Percentiles rank a stretch among this genome's conserved stretches.
These are phyloP conservation scores for Aphidoletes aphidimyza DNA, from an alignment of 2,888 invertebrate genomes.

Conservation along the genomic window DNA sequence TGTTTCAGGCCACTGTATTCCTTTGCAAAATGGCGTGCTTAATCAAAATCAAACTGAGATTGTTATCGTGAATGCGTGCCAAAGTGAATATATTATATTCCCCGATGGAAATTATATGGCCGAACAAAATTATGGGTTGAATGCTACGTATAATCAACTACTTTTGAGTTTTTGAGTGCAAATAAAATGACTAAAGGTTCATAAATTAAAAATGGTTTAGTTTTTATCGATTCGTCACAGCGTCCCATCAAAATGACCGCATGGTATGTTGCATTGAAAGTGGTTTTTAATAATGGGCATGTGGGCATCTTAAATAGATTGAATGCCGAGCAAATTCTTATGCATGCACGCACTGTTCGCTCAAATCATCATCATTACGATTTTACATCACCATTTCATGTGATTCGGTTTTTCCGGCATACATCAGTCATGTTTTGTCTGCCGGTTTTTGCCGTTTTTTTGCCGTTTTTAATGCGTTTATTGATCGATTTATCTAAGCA, in stretches of 20 bases:
- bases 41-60: constrained; percentile 35
- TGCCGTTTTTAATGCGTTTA: constrained; percentile 23
- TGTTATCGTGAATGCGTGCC: constrained; percentile 12
- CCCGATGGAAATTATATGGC: constrained; percentile 28
- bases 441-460: neutral
- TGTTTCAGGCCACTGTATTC: neutral
- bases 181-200: constrained; percentile 12
- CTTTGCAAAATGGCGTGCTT: neutral
- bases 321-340: constrained; percentile 1
- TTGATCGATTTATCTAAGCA: constrained; percentile 49
- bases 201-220: constrained; percentile 2
- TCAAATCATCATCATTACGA: constrained; percentile 34
- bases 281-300: constrained; percentile 4
- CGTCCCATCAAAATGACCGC: neutral
- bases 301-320: neutral
- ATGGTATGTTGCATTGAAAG: neutral
- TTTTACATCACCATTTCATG: neutral
- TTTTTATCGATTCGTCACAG: too few species aligned
- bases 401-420: constrained; percentile 34
- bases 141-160: neutral
- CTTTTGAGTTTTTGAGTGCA: neutral
- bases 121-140: constrained; percentile 27
- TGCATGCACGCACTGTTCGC: constrained; percentile 2
- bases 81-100: constrained; percentile 41
- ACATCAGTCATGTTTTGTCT: constrained; percentile 9